Base-by-base conservation (phyloP, 2,888 invertebrate genomes). In the Achlya flavicornis region DNA sequence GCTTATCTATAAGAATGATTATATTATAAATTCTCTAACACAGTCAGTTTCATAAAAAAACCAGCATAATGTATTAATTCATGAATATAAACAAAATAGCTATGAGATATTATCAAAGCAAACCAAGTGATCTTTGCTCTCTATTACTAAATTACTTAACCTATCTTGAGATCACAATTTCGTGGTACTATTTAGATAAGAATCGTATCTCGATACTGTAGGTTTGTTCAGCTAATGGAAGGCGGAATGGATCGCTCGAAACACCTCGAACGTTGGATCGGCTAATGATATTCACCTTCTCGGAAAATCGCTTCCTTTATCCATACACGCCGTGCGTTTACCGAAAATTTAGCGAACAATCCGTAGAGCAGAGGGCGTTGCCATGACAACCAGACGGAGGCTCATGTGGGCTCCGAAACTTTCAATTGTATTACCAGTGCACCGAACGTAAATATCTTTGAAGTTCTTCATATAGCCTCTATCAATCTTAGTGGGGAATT, bases 241-340 rank as follows among this genome's bases (percentile, higher is more conserved):
- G 80, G 76, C 57, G 32, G 48, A 46, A 43, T 60, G 41, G 19
- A 62, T 62, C 72, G 69, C 67, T 73, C 69, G 26, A 26, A 26
- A 26, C 26, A 26, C 26, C 26, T 26, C 26, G 73, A 84, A 86
- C 82, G 76, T 71, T 77, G 79, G 82, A 88, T 87, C 83, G 75
- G 79, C 85, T 90, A 93, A 93, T 92, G 89, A 90, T 91, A 93
- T 93, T 93, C 93, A 93, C 89, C 90, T 90, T 81, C 84, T 87
- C 85, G 88, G 90, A 89, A 91, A 92, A 92, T 87, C 89, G 89
- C 86, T 91, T 90, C 87, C 90, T 88, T 88, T 89, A 88, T 89
- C 88, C 88, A 83, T 82, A 87, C 84, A 86, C 85, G 83, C 79
- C 80, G 89, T 86, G 86, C 89, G 80, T 88, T 92, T 90, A 85